Percentiles rank a stretch among this genome's conserved stretches.
phyloP scores from a whole-genome alignment of 1,140 invertebrate genomes.

The Choristoneura fumiferana region DNA sequence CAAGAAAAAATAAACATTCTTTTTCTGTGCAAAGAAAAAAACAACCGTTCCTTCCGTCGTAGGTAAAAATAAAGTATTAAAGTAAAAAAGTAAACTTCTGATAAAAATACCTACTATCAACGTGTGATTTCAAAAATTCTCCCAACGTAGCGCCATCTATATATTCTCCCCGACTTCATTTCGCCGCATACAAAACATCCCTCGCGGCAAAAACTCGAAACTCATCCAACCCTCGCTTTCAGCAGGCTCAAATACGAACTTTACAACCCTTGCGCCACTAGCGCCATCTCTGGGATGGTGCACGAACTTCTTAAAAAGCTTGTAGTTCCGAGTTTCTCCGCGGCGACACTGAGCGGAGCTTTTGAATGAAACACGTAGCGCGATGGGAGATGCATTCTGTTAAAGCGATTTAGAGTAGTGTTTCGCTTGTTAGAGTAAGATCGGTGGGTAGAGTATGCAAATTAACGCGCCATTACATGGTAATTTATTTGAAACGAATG shows the following conservation, averaged over 20 bases:
- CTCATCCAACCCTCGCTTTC: conserved; percentile 37
- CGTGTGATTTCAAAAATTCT: too few relatives aligned
- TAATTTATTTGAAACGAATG: conserved; percentile 80
- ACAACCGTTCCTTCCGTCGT: too few relatives aligned
- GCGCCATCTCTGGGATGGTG: conserved; percentile 66
- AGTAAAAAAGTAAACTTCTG: too few relatives aligned
- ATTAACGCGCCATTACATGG: conserved; percentile 78
- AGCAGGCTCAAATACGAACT: conserved; percentile 33
- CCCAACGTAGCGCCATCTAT: conserved; percentile 53
- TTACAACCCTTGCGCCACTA: conserved; percentile 27
- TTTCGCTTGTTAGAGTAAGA: conserved; percentile 48
- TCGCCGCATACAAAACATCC: conserved; percentile 32
- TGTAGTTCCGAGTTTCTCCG: conserved; percentile 52
- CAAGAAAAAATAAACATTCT: too few relatives aligned
- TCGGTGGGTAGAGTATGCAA: conserved; percentile 72
- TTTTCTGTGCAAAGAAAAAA: too few relatives aligned
- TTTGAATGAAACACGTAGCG: conserved; percentile 61
- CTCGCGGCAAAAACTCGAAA: conserved; percentile 30
- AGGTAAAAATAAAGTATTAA: too few relatives aligned
- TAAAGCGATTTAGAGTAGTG: conserved; percentile 44
- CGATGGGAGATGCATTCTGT: conserved; percentile 42
- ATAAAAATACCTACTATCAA: too few relatives aligned
- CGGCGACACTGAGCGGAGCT: conserved; percentile 50
- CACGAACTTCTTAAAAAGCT: conserved; percentile 58
- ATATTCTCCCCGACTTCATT: conserved; percentile 23